A percentile compares a stretch with the other conserved stretches of the same genome.
These are phyloP conservation scores for Columbina picui DNA, from an alignment of 2,113 vertebrate genomes.

Conservation along the genomic window DNA sequence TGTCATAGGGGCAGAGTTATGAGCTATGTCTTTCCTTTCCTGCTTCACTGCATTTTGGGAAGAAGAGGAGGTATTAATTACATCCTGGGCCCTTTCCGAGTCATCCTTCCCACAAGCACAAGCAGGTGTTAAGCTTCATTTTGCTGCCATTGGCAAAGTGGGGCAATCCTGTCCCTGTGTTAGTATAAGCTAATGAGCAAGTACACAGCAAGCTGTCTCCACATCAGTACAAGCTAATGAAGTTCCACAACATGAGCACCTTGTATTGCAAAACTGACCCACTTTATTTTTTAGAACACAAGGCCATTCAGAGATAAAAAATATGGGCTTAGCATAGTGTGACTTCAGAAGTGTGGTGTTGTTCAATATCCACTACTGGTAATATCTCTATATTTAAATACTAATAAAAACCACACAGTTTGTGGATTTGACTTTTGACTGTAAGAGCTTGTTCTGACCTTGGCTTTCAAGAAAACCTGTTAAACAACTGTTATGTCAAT, in stretches of 20 bases:
- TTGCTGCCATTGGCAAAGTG: background rate
- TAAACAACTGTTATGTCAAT: background rate
- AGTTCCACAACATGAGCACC: background rate
- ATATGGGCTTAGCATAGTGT: background rate
- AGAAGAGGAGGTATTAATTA: background rate
- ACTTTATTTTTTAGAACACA: background rate
- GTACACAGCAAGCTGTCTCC: background rate
- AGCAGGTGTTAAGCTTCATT: background rate
- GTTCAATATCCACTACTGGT: background rate
- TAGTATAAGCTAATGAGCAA: background rate
- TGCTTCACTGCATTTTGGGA: background rate
- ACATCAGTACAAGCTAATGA: background rate
- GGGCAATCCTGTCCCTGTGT: background rate
- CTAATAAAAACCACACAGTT: background rate
- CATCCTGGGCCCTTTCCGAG: background rate
- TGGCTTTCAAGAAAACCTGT: constrained; percentile 20
- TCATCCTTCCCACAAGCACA: background rate
- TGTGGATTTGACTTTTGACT: background rate
- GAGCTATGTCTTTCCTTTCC: background rate
- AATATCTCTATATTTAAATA: background rate
- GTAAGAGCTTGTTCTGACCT: background rate
- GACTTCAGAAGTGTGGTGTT: background rate
- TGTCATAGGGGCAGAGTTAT: background rate
- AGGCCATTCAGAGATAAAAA: background rate
- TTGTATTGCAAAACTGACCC: background rate